Evolutionary conservation across 2,888 invertebrate genomes (phyloP), one percentile per base, ranked within the genome.

Genomic region (Microctonus hyperodae): DNA sequence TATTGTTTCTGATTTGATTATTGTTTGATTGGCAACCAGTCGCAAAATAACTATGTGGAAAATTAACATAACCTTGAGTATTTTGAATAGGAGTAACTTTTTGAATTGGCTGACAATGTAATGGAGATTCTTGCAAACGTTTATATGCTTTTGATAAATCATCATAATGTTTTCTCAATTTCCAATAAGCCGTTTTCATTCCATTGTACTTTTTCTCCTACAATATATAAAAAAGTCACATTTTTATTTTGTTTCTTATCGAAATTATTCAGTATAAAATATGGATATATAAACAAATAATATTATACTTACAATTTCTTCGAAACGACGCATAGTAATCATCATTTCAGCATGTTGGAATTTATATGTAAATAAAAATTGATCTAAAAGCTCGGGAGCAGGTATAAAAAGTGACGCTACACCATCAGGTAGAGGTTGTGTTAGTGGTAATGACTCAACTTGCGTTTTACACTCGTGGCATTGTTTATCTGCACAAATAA

Each of bases 181-280:
- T 28, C 55, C 55, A 55, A 31, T 33, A 55, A 28, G 55, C 31
- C 55, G 33, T 55, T n/a, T 75, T 75, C 16, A 72, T 9, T 1
- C 44, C 23, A 6, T 74, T 68, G 9, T 75, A 75, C 5, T 75
- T 75, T n/a, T 64, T 68, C n/a, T 75, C 75, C 75, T 75, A 67
- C 5, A 63, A 71, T n/a, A 6, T 5, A n/a, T 35, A 13, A 20
- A n/a, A 16, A 40, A 40, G 13, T 16, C 2, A 4, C 40, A 40
- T 13, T n/a, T 1, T 40, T 40, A 1, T 40, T 16, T 11, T 7
- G 9, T 35, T 0, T 35, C 13, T 2, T 2, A 5, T n/a, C n/a
- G 6, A 1, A n/a, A n/a, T n/a, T n/a, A 5, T n/a, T n/a, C 2
- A 1, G n/a, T n/a, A 40, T 40, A 1, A 13, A n/a, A n/a, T 2